These are phyloP conservation scores for Oscarella lobularis DNA, from an alignment of 37 sponge, comb jelly and placozoan species.

Conservation along the genomic window DNA sequence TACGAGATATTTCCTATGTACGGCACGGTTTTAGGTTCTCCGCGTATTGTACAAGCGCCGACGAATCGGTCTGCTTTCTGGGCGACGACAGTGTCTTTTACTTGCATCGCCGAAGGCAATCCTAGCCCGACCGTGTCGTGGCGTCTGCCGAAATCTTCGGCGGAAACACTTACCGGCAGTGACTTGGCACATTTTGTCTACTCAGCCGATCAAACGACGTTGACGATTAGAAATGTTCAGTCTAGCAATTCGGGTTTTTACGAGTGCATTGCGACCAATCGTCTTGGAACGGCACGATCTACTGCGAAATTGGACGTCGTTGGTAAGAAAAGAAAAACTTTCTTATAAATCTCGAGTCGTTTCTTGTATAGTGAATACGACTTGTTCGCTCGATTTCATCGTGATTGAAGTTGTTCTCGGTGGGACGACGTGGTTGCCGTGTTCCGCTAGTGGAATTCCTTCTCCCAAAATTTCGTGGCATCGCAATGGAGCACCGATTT, in stretches of 20 bases:
- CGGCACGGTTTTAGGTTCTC: background rate
- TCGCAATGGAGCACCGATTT: background rate
- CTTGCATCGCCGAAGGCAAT: background rate
- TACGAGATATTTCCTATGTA: too few relatives aligned
- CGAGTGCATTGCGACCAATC: background rate
- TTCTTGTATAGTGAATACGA: background rate
- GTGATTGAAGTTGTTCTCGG: background rate
- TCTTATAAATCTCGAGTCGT: background rate
- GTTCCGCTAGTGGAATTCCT: background rate
- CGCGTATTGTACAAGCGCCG: background rate
- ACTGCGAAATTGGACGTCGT: background rate
- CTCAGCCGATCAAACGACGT: background rate
- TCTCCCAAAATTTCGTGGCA: background rate
- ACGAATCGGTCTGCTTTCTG: background rate
- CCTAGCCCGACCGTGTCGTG: background rate
- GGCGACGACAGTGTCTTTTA: background rate
- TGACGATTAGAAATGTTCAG: background rate
- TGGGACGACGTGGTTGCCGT: background rate
- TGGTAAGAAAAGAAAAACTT: background rate
- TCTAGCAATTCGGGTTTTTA: background rate
- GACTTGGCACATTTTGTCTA: background rate
- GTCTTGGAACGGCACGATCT: background rate
- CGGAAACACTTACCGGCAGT: too few relatives aligned
- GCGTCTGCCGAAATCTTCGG: too few relatives aligned
- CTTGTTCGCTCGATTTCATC: background rate